Conservation (phyloP, 2,113 vertebrate species). For the Hydrochoerus hydrochaeris region DNA sequence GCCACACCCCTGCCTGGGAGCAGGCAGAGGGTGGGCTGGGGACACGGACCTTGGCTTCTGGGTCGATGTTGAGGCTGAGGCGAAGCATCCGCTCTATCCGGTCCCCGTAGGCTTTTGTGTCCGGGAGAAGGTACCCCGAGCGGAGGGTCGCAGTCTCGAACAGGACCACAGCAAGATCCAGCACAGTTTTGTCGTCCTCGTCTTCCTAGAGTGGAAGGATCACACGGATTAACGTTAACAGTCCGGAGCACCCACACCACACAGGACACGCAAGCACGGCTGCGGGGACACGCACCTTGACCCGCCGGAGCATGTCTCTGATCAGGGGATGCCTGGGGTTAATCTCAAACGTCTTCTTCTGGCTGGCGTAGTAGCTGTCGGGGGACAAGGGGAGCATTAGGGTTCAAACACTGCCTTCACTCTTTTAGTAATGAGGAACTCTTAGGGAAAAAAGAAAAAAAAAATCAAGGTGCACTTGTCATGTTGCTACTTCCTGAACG, state of each 20-base stretch:
- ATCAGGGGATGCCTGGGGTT: conserved; percentile 98
- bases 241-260: not conserved
- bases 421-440: not conserved
- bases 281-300: conserved; percentile 86
- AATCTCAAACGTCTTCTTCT: conserved; percentile 99
- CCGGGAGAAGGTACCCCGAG: conserved; percentile 95
- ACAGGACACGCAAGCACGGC: too few relatives aligned
- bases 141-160: conserved; percentile 97
- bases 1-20: not conserved
- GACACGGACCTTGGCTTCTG: conserved; percentile 91
- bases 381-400: conserved; percentile 18
- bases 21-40: rapidly evolving
- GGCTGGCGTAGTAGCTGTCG: conserved; percentile 96
- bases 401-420: not conserved
- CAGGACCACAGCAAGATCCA: conserved; percentile 95
- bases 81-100: conserved; percentile 99
- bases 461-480: not conserved
- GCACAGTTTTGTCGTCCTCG: conserved; percentile 94
- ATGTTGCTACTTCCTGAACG: not conserved
- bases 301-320: conserved; percentile 95
- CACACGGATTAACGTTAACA: not conserved
- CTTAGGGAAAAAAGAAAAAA: not conserved
- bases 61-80: conserved; percentile 95
- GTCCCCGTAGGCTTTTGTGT: conserved; percentile 97
- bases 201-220: conserved; percentile 86